Evolutionary conservation across 2,797 vertebrate genomes (phyloP).

Genomic region (Poeciliopsis infans): DNA sequence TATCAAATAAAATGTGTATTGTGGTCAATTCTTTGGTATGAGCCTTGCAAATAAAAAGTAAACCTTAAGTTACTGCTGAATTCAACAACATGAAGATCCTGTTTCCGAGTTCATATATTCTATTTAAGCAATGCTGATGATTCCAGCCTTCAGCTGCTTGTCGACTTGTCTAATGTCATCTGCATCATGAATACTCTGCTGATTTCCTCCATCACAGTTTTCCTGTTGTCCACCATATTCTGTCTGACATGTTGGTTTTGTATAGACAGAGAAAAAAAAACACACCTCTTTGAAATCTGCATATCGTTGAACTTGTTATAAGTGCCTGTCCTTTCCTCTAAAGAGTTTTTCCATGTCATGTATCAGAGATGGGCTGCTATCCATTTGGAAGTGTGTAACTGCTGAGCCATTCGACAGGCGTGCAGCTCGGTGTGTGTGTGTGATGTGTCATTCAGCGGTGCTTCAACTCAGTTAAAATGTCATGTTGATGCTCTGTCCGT

Average conservation of each 20-base stretch:
- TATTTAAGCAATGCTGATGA: background rate
- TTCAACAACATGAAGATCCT: background rate
- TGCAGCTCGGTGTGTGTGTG: constrained; percentile 42
- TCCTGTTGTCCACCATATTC: constrained; percentile 3
- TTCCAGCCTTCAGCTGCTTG: constrained; percentile 32
- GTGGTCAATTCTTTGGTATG: background rate
- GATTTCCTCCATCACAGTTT: constrained; percentile 17
- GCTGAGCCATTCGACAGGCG: constrained; percentile 41
- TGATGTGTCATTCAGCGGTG: constrained; percentile 34
- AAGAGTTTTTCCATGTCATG: constrained; percentile 37
- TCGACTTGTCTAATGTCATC: constrained; percentile 29
- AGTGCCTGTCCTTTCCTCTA: constrained; percentile 29
- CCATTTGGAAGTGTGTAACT: constrained; percentile 33
- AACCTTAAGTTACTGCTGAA: background rate
- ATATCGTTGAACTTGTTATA: constrained; percentile 42
- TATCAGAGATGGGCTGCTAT: constrained; percentile 32
- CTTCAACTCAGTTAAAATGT: constrained; percentile 41
- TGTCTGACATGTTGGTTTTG: background rate
- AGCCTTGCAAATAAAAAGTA: background rate
- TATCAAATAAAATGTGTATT: background rate
- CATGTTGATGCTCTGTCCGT: constrained; percentile 46
- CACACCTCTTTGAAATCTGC: constrained; percentile 34
- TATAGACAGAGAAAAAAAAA: constrained; percentile 6
- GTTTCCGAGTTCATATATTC: background rate
- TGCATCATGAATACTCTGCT: constrained; percentile 40